A percentile compares a stretch with the other conserved stretches of the same genome.
Evolutionary conservation across 2,888 invertebrate species (phyloP).

Genomic region (Rhagonycha fulva): DNA sequence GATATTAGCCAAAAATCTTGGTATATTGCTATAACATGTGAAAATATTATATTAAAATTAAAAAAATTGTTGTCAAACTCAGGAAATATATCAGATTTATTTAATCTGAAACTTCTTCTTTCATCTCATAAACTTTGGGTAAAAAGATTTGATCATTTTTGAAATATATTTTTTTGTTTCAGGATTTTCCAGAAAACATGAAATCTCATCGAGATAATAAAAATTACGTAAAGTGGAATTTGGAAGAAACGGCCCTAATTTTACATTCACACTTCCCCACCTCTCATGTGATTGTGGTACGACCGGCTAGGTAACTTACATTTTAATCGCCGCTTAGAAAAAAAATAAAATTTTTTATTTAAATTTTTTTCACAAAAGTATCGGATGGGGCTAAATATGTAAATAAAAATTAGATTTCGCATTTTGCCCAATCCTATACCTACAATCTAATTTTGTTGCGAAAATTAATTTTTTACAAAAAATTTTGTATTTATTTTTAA

Average conservation of each 20-base stretch:
- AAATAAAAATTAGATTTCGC: not conserved
- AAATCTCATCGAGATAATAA: conserved; percentile 68
- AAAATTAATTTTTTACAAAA: not conserved
- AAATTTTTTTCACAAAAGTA: not conserved
- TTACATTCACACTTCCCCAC: conserved; percentile 72
- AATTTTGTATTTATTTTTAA: conserved; percentile 1
- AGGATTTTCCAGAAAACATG: conserved; percentile 89
- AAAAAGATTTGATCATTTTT: not conserved
- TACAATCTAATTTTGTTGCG: not conserved
- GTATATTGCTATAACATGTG: too few relatives aligned
- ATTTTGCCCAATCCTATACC: not conserved
- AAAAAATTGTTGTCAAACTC: too few relatives aligned
- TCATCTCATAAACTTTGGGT: too few relatives aligned
- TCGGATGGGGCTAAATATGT: not conserved
- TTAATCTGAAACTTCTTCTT: too few relatives aligned
- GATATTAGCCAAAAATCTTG: too few relatives aligned
- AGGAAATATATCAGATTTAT: too few relatives aligned
- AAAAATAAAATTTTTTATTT: not conserved
- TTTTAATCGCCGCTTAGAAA: not conserved
- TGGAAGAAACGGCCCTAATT: conserved; percentile 75
- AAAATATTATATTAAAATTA: too few relatives aligned
- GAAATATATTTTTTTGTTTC: conserved; percentile 32
- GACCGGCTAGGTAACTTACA: conserved; percentile 65
- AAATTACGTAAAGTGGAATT: conserved; percentile 77
- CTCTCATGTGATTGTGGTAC: conserved; percentile 72